Base-by-base conservation (phyloP, 2,888 invertebrate genomes). In the Eremobia ochroleuca region DNA sequence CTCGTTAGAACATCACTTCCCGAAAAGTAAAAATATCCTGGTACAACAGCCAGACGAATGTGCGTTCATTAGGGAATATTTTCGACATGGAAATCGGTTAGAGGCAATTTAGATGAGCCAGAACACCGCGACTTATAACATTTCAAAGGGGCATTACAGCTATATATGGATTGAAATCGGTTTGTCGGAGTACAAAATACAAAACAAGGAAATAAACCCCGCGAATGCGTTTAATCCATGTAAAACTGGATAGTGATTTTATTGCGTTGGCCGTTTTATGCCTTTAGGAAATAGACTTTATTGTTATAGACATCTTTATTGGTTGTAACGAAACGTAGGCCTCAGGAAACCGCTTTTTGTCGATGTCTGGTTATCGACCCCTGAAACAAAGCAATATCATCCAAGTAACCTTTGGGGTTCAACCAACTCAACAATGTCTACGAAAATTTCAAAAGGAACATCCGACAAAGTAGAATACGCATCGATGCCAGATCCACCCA, bases 41-140 rank as follows among this genome's bases (percentile, higher is more conserved):
- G 88, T 85, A 81, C 79, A 83, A 81, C 86, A 81, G 87, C 85
- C 85, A 85, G 88, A 90, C 85, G 88, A 93, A 90, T 90, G 89
- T 89, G 90, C 90, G 91, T 92, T 94, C 94, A 93, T 95, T 95
- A 93, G 89, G 86, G 91, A 92, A 92, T 94, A 94, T 94, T 95
- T 94, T 91, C 87, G 92, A 91, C 87, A 81, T 90, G 92, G 91
- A 92, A 93, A 92, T 91, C 90, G 89, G 87, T 92, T 91, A 86
- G 90, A 91, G 89, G 88, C 82, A 85, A 90, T 89, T 87, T 85
- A 90, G 92, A 89, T 91, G 92, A 89, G 87, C 91, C 93, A 90
- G 91, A 93, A 91, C 89, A 88, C 82, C 87, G 87, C 87, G 85
- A 85, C 85, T 88, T 90, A 89, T 87, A 90, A 85, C 77, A 87